A percentile compares a stretch with the other conserved stretches of the same genome.
These are phyloP conservation scores for Larimichthys crocea DNA, from an alignment of 2,113 vertebrate species.

Conservation along the genomic window DNA sequence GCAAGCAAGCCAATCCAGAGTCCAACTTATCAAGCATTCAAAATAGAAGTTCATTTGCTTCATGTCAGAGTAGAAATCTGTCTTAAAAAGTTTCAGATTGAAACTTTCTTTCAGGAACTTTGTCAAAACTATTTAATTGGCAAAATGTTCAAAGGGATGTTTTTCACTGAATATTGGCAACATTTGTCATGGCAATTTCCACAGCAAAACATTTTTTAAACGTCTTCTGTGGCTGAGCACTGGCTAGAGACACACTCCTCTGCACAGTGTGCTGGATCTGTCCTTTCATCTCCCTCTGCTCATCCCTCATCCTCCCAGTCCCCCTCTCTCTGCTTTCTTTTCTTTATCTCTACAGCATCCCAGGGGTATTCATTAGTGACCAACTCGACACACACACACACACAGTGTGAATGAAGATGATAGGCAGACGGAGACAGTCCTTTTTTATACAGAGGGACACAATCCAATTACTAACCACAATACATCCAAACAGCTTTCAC, in stretches of 20 bases:
- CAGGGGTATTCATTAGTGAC: constrained; percentile 68
- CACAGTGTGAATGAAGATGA: constrained; percentile 24
- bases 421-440: constrained; percentile 3
- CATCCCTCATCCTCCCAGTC: background rate
- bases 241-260: constrained; percentile 8
- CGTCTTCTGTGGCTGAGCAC: background rate
- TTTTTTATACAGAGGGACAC: constrained; percentile 12
- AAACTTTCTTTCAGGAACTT: background rate
- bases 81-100: background rate
- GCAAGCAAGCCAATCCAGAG: background rate
- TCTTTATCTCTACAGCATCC: constrained; percentile 29
- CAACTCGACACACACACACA: background rate
- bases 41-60: background rate
- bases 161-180: constrained; percentile 22
- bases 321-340: background rate
- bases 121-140: background rate
- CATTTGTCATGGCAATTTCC: constrained; percentile 6
- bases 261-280: background rate
- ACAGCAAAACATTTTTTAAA: constrained; percentile 12
- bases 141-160: constrained; percentile 24
- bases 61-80: background rate
- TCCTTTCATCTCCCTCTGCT: constrained; percentile 27
- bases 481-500: background rate
- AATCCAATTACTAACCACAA: constrained; percentile 37
- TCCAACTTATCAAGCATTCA: background rate